Evolutionary conservation across 2,113 vertebrate species (phyloP).

Genomic region (Callaeas wilsoni): DNA sequence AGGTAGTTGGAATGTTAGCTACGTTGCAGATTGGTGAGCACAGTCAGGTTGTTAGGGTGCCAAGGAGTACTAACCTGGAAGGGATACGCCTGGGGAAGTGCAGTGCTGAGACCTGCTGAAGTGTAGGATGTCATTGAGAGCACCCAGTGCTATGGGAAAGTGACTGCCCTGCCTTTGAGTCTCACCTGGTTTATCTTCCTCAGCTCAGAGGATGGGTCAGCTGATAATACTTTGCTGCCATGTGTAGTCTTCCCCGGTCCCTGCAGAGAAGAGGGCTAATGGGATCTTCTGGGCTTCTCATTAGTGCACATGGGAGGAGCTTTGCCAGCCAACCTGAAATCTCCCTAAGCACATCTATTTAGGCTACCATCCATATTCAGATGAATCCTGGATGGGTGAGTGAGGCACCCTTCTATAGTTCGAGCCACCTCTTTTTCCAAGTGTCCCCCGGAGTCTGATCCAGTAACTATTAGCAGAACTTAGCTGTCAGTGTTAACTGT

Average conservation of each 20-base stretch:
- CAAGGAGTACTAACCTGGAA: background rate
- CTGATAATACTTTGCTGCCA: background rate
- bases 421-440: background rate
- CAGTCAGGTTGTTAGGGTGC: background rate
- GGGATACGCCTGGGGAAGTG: rapidly evolving
- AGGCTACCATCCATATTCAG: background rate
- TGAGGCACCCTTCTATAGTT: background rate
- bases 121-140: background rate
- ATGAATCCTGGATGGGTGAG: background rate
- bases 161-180: background rate
- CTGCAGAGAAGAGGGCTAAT: background rate
- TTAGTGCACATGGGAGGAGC: background rate
- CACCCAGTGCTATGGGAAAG: background rate
- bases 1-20: background rate
- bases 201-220: background rate
- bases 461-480: background rate
- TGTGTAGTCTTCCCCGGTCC: background rate
- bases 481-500: background rate
- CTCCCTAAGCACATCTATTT: background rate
- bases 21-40: background rate
- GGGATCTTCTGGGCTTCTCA: background rate
- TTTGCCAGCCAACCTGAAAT: background rate
- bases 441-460: background rate
- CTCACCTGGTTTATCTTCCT: background rate
- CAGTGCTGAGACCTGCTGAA: background rate